Evolutionary conservation across 2,113 vertebrate genomes (phyloP).

Genomic region (Morone saxatilis): DNA sequence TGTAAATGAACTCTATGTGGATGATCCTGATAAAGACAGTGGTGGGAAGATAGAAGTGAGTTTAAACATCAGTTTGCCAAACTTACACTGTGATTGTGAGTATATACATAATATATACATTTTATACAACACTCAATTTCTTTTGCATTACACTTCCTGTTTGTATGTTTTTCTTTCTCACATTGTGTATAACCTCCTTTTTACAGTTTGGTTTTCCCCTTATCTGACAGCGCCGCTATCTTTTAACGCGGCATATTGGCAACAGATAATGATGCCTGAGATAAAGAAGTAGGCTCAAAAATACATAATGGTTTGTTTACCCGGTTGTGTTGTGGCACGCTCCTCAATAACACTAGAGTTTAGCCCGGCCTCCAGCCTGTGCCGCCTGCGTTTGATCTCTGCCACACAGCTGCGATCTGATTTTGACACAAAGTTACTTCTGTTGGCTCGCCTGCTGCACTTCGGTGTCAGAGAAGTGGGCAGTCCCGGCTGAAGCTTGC

Average conservation of each 20-base stretch:
- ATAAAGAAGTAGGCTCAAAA: slow-evolving; percentile 18
- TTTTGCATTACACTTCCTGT: slow-evolving; percentile 49
- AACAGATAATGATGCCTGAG: slow-evolving; percentile 18
- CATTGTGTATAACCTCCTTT: slow-evolving; percentile 4
- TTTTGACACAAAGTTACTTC: slow-evolving; percentile 19
- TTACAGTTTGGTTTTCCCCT: not conserved
- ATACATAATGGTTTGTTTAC: slow-evolving; percentile 36
- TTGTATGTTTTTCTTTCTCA: slow-evolving; percentile 21
- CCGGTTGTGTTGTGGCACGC: slow-evolving; percentile 13
- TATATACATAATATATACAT: slow-evolving; percentile 78
- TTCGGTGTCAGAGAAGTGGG: slow-evolving; percentile 41
- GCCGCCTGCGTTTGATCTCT: slow-evolving; percentile 29
- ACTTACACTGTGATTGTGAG: slow-evolving; percentile 98
- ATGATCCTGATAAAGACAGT: slow-evolving; percentile 98
- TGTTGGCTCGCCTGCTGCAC: slow-evolving; percentile 17
- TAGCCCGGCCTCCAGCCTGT: not conserved
- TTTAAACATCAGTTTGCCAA: slow-evolving; percentile 98
- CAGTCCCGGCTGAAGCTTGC: slow-evolving; percentile 24
- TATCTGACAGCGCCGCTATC: slow-evolving; percentile 14
- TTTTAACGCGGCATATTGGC: slow-evolving; percentile 5
- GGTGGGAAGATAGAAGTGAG: slow-evolving; percentile 99
- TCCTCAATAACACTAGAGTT: slow-evolving; percentile 10
- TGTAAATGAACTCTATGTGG: slow-evolving; percentile 98
- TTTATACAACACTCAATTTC: slow-evolving; percentile 53
- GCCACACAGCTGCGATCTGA: slow-evolving; percentile 4